Base-by-base conservation (phyloP, 2,888 invertebrate species). In the Andrena haemorrhoa region DNA sequence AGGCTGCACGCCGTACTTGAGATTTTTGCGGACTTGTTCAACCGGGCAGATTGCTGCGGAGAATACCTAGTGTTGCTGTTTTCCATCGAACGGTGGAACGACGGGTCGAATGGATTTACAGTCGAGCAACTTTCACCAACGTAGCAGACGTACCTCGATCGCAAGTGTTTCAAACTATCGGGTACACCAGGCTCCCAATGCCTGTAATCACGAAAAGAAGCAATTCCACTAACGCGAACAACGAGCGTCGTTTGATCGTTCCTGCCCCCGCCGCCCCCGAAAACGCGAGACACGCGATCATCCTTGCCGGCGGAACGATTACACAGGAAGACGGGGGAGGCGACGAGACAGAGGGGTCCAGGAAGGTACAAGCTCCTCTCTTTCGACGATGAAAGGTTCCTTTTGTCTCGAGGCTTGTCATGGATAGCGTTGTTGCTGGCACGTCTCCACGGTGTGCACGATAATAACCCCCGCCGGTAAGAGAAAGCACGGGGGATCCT, bases 391-490 rank as follows among this genome's bases (percentile, higher is more conserved):
- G 80, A 81, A 75, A 86, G 73, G 66, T 75, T 74, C 77, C 87
- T 87, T 88, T 88, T 88, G 88, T 88, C 66, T 81, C 79, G 51
- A 20, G 71, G 56, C 82, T 83, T 73, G 79, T 83, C 82, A 76
- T 73, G 85, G 87, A 88, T 73, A 87, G 77, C 83, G 83, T 87
- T 88, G 79, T 77, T 68, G 77, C 79, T 79, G 83, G 78, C 82
- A 86, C 85, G 73, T 82, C 79, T 83, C 81, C 83, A 75, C 65
- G 72, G 75, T 72, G 64, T 86, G 81, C 81, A 85, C 83, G 87
- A 85, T 88, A 88, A 88, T 88, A 88, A 88, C 73, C 75, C 70
- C 65, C 73, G 49, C 75, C 68, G 79, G 82, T 84, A 86, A 86
- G 83, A 80, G 88, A 85, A 86, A 81, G 80, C 75, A 64, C 87